Conservation (phyloP, 2,113 vertebrate genomes). For the Cepphus grylle region DNA sequence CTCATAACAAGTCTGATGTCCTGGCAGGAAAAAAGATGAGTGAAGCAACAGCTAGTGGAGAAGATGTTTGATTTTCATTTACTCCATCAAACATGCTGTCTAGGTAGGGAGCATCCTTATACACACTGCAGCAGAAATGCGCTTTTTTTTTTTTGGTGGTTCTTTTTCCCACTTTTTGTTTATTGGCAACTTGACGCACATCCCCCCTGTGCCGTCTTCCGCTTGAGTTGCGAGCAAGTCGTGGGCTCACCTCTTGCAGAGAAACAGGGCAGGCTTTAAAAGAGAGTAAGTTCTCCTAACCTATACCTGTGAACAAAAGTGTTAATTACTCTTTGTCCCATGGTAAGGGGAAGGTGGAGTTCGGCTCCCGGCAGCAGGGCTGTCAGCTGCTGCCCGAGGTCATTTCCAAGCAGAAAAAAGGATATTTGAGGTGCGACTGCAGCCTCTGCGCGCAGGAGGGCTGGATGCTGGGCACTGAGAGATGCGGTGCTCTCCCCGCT, state of each 20-base stretch:
- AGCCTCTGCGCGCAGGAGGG: neutral
- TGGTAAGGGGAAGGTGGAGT: neutral
- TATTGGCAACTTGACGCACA: neutral
- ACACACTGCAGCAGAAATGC: neutral
- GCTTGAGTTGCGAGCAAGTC: neutral
- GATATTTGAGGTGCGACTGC: neutral
- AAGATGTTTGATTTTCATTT: neutral
- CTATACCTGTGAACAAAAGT: neutral
- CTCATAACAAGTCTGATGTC: neutral
- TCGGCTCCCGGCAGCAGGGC: neutral
- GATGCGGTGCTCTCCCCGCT: fast-evolving
- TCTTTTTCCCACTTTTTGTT: neutral
- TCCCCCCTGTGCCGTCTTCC: neutral
- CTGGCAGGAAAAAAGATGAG: neutral
- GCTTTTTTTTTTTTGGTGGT: neutral
- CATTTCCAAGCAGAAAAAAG: neutral
- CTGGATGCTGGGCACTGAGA: neutral
- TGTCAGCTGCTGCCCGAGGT: neutral
- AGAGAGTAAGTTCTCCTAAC: neutral
- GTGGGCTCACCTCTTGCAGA: neutral
- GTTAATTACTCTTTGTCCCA: neutral
- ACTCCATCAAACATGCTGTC: neutral
- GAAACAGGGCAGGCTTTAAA: neutral
- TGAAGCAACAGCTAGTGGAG: neutral
- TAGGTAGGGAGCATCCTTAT: neutral